These are phyloP conservation scores for Adelognathus sp. DNA, from an alignment of 2,888 invertebrate species.

Conservation along the genomic window DNA sequence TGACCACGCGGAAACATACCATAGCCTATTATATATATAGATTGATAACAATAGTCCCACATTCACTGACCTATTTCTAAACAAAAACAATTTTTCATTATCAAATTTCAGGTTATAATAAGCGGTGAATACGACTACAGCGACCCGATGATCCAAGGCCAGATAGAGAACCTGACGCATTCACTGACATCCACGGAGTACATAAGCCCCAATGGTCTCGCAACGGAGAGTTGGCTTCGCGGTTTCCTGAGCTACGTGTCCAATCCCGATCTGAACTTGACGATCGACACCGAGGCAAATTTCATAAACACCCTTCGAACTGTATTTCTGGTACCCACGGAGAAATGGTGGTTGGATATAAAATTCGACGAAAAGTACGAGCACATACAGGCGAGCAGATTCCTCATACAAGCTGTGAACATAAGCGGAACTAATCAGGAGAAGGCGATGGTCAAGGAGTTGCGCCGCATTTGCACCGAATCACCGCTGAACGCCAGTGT, in stretches of 20 bases:
- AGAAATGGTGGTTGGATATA: slow-evolving; percentile 92
- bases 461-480: slow-evolving; percentile 89
- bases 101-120: slow-evolving; percentile 87
- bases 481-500: slow-evolving; percentile 93
- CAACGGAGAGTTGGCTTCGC: slow-evolving; percentile 94
- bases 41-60: too few relatives aligned
- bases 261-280: slow-evolving; percentile 89
- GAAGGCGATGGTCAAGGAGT: slow-evolving; percentile 93
- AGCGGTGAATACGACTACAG: slow-evolving; percentile 92
- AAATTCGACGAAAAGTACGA: slow-evolving; percentile 89
- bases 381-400: slow-evolving; percentile 91
- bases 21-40: too few relatives aligned
- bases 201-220: slow-evolving; percentile 89
- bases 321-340: slow-evolving; percentile 90
- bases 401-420: slow-evolving; percentile 93
- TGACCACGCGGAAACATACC: too few relatives aligned
- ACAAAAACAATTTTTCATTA: background rate
- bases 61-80: too few relatives aligned
- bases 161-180: slow-evolving; percentile 90
- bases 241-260: slow-evolving; percentile 90
- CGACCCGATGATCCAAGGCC: slow-evolving; percentile 88
- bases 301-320: slow-evolving; percentile 90
- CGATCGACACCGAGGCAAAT: slow-evolving; percentile 87
- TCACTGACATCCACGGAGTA: slow-evolving; percentile 91
- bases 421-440: slow-evolving; percentile 95